Evolutionary conservation across 1,140 invertebrate species (phyloP).

Genomic region (Sweltsa coloradensis): DNA sequence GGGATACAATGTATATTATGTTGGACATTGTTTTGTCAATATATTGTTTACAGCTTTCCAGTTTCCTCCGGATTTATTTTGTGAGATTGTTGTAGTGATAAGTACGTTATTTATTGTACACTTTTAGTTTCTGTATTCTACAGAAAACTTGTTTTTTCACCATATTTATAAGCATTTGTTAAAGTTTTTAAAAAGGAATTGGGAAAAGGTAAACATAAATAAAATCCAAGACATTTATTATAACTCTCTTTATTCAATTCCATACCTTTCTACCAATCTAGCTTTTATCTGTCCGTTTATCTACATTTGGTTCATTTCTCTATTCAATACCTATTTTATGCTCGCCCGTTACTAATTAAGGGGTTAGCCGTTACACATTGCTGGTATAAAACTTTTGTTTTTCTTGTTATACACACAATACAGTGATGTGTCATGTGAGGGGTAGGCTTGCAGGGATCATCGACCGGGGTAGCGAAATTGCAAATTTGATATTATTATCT

Average conservation of each 20-base stretch:
- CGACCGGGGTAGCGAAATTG: too few relatives aligned
- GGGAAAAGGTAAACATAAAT: neutral
- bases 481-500: neutral
- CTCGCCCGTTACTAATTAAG: neutral
- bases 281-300: constrained; percentile 11
- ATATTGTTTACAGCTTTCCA: too few relatives aligned
- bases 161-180: too few relatives aligned
- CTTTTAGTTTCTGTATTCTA: too few relatives aligned
- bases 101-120: too few relatives aligned
- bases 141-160: too few relatives aligned
- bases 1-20: too few relatives aligned
- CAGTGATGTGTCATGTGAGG: neutral
- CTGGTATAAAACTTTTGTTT: constrained; percentile 13
- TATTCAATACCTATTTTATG: constrained; percentile 6
- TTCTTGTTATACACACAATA: constrained; percentile 10
- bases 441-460: constrained; percentile 10
- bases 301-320: constrained; percentile 14
- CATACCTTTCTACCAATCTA: constrained; percentile 14
- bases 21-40: too few relatives aligned
- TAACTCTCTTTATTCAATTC: constrained; percentile 15
- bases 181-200: too few relatives aligned
- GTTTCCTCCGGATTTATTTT: too few relatives aligned
- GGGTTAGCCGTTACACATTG: constrained; percentile 10
- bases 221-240: constrained; percentile 2
- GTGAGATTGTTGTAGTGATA: too few relatives aligned